Evolutionary conservation across 23 tunicate genomes (phyloP).

Genomic region (Halocynthia roretzi): DNA sequence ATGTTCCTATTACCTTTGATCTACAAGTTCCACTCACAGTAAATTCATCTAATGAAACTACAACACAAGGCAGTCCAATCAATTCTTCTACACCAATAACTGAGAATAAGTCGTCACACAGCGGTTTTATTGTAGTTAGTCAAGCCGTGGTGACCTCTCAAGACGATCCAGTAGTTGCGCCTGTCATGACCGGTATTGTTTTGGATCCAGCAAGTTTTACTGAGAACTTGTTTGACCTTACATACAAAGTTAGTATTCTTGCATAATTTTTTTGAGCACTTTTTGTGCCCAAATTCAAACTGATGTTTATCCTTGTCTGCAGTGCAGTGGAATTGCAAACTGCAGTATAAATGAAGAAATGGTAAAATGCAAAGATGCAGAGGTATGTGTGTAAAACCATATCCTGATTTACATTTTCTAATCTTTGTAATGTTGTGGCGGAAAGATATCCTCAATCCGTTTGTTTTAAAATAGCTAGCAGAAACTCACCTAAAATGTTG

Average conservation of each 20-base stretch:
- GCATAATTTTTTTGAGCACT: neutral
- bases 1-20: neutral
- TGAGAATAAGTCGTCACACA: neutral
- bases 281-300: neutral
- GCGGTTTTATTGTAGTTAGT: constrained; percentile 22
- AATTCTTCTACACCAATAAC: neutral
- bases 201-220: constrained; percentile 22
- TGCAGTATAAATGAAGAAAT: neutral
- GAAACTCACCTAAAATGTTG: too few species aligned
- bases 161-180: constrained; percentile 12
- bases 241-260: neutral
- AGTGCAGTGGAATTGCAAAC: constrained; percentile 6
- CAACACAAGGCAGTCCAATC: neutral
- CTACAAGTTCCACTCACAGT: neutral
- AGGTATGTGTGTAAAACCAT: neutral
- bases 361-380: neutral
- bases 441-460: too few species aligned
- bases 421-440: neutral
- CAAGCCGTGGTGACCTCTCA: constrained; percentile 11
- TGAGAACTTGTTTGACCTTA: constrained; percentile 20
- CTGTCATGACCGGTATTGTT: constrained; percentile 41
- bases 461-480: too few species aligned
- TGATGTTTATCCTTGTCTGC: neutral
- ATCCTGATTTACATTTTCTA: neutral
- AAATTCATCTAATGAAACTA: neutral